phyloP scores from a whole-genome alignment of 2,113 vertebrate species.

The Podarcis raffonei region DNA sequence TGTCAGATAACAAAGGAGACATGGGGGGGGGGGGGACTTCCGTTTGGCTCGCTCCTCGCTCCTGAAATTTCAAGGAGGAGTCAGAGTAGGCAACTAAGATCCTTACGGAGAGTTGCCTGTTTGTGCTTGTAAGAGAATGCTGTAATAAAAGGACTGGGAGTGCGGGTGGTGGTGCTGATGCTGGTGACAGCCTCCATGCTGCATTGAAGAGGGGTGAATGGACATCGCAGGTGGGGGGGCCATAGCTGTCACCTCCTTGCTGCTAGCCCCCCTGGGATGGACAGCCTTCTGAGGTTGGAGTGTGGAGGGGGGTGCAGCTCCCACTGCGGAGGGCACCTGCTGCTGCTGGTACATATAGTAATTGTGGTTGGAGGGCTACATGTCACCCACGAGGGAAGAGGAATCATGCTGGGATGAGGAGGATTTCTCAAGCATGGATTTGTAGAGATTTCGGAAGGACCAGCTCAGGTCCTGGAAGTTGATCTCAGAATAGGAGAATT shows the following conservation, averaged over 20 bases:
- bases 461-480: no score
- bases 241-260: slow-evolving; percentile 74
- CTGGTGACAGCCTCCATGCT: slow-evolving; percentile 78
- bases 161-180: slow-evolving; percentile 77
- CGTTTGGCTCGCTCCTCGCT: no score
- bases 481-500: no score
- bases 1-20: no score
- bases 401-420: slow-evolving; percentile 59
- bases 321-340: slow-evolving; percentile 73
- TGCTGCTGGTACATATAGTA: slow-evolving; percentile 82
- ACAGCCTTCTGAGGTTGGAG: slow-evolving; percentile 84
- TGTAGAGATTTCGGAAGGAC: no score
- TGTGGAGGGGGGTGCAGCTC: slow-evolving; percentile 84
- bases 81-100: no score
- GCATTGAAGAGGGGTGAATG: slow-evolving; percentile 76
- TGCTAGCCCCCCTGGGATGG: slow-evolving; percentile 74
- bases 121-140: no score
- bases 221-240: slow-evolving; percentile 76
- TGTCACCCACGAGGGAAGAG: slow-evolving; percentile 79
- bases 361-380: slow-evolving; percentile 81
- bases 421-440: no score
- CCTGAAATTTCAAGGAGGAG: no score
- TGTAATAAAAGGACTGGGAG: slow-evolving; percentile 35
- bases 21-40: no score
- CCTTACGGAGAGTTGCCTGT: no score